Evolutionary conservation across 23 tunicate species (phyloP), one percentile per base, ranked within the genome.

Genomic region (Styela clava): DNA sequence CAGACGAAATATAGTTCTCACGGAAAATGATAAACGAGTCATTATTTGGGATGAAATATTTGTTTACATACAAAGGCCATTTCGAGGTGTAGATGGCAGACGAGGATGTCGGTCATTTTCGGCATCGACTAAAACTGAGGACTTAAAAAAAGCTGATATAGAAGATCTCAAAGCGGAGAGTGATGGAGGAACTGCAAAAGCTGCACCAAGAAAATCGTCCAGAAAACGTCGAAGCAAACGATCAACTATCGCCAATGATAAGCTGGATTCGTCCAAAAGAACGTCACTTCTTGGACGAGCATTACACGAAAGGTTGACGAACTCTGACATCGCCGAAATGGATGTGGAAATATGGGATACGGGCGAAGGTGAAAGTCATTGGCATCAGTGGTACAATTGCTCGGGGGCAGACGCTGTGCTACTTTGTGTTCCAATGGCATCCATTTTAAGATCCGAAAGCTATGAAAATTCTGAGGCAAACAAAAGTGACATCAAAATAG

Each of bases 321-420:
- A 76, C 19, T 52, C 65, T 1, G 81, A 76, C 9, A 64, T 52
- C 37, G 37, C 65, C 5, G 81, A 44, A 18, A 35, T 76, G 25
- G 52, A 33, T 12, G 81, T 52, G 5, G 81, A 44, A 1, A 52
- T 76, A 1, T 76, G 81, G 81, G 81, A 76, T n/a, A 36, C 67
- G 23, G 81, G 81, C 20, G 79, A 74, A 22, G 37, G 37, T 37
- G 37, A 2, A 21, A 33, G 24, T 1, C 18, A 16, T 25, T 76
- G 81, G 81, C 81, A 44, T 29, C 65, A 52, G 12, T 76, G 81
- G 81, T 76, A 44, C 1, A 56, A 51, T 18, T 76, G 81, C 67
- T 33, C 81, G n/a, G 81, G 81, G n/a, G 81, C 81, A 24, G 81
- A 76, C n/a, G 81, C 81, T 22, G 81, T 76, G 0, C 67, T 76